A percentile compares a stretch with the other conserved stretches of the same genome.
phyloP scores from a whole-genome alignment of 2,888 invertebrate genomes.

The Drosophila koepferae region DNA sequence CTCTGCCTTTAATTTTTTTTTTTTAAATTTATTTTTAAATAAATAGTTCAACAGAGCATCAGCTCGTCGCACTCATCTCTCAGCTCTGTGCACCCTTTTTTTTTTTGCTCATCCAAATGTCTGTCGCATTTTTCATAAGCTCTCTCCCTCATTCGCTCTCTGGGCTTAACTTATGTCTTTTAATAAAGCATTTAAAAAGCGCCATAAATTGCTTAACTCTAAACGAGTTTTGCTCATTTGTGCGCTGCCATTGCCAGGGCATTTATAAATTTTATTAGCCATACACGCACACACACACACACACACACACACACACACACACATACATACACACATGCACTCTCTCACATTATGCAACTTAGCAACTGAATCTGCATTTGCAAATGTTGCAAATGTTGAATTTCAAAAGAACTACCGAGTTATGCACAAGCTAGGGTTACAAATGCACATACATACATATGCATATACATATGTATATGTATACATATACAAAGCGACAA shows the following conservation, averaged over 20 bases:
- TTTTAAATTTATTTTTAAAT: too few relatives aligned
- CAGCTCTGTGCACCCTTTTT: neutral
- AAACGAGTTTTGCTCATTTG: slow-evolving; percentile 63
- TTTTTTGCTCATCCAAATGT: slow-evolving; percentile 12
- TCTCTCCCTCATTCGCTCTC: slow-evolving; percentile 10
- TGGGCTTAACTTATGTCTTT: slow-evolving; percentile 65
- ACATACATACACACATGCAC: neutral
- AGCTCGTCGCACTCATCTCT: neutral
- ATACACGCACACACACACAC: slow-evolving; percentile 8
- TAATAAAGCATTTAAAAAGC: slow-evolving; percentile 75
- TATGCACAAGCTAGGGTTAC: slow-evolving; percentile 17
- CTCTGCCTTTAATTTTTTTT: neutral
- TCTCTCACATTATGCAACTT: slow-evolving; percentile 24
- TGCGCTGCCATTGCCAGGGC: slow-evolving; percentile 39
- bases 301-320: neutral
- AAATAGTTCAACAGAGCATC: slow-evolving; percentile 10
- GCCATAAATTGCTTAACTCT: slow-evolving; percentile 74
- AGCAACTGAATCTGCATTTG: slow-evolving; percentile 39
- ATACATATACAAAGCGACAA: neutral
- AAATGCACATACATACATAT: neutral
- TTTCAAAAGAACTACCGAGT: slow-evolving; percentile 22
- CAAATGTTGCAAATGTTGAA: slow-evolving; percentile 37
- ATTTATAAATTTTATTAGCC: slow-evolving; percentile 45
- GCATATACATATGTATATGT: neutral
- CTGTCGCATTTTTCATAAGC: slow-evolving; percentile 53